Evolutionary conservation across 2,888 invertebrate genomes (phyloP).

Genomic region (Azorinus chamasolen): DNA sequence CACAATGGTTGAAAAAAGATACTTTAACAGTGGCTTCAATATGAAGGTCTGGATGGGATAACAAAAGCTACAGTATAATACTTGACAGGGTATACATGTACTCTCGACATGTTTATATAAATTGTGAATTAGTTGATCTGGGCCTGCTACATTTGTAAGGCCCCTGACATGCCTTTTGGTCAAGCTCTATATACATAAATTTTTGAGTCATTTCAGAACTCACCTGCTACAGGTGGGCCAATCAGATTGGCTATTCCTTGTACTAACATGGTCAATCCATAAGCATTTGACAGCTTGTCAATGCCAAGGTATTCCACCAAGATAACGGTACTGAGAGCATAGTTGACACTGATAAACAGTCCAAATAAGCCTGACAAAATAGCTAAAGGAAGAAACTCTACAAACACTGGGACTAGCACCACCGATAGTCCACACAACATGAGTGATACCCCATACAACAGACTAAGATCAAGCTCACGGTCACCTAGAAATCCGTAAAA

Average conservation of each 20-base stretch:
- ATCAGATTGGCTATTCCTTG: constrained; percentile 94
- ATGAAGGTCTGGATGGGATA: too few relatives aligned
- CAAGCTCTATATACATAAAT: too few relatives aligned
- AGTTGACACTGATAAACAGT: constrained; percentile 96
- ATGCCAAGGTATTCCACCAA: constrained; percentile 95
- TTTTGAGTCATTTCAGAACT: too few relatives aligned
- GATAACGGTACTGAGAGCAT: constrained; percentile 94
- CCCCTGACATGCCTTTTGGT: too few relatives aligned
- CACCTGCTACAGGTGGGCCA: constrained; percentile 94
- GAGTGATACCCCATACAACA: constrained; percentile 93
- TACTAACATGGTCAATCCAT: constrained; percentile 94
- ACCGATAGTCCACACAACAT: constrained; percentile 86
- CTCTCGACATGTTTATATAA: too few relatives aligned
- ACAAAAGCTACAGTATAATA: too few relatives aligned
- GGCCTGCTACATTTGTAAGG: too few relatives aligned
- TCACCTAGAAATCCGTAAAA: constrained; percentile 96
- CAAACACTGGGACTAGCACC: constrained; percentile 78
- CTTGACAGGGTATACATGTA: too few relatives aligned
- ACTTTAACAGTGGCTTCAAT: too few relatives aligned
- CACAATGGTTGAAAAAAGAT: too few relatives aligned
- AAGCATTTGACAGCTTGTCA: constrained; percentile 96
- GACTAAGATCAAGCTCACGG: constrained; percentile 92
- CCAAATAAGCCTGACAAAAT: constrained; percentile 89
- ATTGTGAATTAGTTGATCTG: too few relatives aligned
- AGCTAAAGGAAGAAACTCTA: constrained; percentile 72